These are phyloP conservation scores for Eleginops maclovinus DNA, from an alignment of 2,113 vertebrate genomes.

Conservation along the genomic window DNA sequence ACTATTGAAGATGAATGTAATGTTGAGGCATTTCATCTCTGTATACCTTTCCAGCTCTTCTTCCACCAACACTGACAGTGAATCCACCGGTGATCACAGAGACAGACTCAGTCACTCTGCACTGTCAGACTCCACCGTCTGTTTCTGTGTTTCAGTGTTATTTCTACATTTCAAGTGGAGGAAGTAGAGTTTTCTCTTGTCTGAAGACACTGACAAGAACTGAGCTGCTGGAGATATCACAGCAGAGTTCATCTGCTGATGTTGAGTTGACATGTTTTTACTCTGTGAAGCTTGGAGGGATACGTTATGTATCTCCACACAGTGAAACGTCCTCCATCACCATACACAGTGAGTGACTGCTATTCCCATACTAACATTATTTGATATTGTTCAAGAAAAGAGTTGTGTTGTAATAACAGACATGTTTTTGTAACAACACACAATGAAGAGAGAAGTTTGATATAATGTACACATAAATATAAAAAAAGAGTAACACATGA, in stretches of 20 bases:
- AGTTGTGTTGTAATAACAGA: background rate
- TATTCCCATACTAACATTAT: background rate
- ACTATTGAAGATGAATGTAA: background rate
- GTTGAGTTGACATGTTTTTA: conserved; percentile 43
- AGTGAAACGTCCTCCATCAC: conserved; percentile 20
- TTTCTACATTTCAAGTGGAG: background rate
- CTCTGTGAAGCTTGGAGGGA: rapidly evolving
- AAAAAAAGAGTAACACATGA: no score
- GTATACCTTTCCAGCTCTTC: conserved; percentile 3
- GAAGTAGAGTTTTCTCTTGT: background rate
- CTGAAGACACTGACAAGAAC: conserved; percentile 14
- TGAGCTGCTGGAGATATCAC: background rate
- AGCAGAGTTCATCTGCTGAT: conserved; percentile 8
- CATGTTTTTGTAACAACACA: no score
- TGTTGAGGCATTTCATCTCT: background rate
- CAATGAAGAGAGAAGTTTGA: no score
- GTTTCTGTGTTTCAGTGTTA: background rate
- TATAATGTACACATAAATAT: no score
- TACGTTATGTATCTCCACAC: background rate
- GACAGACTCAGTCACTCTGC: conserved; percentile 25
- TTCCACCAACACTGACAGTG: conserved; percentile 24
- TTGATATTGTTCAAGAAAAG: background rate
- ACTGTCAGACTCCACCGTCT: conserved; percentile 11
- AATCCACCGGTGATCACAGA: background rate
- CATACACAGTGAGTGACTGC: conserved; percentile 33